Percentiles rank a stretch among this genome's conserved stretches.
Conservation (phyloP, 2,888 invertebrate species). For the Microplitis deprimator region DNA sequence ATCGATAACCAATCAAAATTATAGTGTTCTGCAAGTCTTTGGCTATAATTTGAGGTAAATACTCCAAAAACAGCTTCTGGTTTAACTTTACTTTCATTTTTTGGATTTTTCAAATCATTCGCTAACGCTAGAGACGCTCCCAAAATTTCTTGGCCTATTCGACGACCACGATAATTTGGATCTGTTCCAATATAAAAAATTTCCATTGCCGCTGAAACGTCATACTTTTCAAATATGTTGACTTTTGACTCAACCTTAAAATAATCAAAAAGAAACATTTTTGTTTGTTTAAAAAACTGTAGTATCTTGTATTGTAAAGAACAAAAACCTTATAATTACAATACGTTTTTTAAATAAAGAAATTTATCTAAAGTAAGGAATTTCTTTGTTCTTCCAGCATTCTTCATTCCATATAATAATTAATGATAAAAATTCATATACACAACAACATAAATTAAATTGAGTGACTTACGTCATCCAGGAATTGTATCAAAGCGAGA, state of each 20-base stretch:
- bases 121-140: slow-evolving; percentile 73
- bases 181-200: slow-evolving; percentile 79
- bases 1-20: slow-evolving; percentile 74
- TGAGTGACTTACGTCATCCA: slow-evolving; percentile 57
- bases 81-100: slow-evolving; percentile 58
- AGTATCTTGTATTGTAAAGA: no score
- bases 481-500: slow-evolving; percentile 58
- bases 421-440: background rate
- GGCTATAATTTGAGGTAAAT: slow-evolving; percentile 76
- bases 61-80: slow-evolving; percentile 75
- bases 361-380: background rate
- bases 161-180: slow-evolving; percentile 73
- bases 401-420: background rate
- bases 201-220: slow-evolving; percentile 77
- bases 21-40: slow-evolving; percentile 75
- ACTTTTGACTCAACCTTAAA: slow-evolving; percentile 58
- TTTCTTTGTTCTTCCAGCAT: background rate
- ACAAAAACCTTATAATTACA: no score
- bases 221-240: slow-evolving; percentile 75
- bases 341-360: slow-evolving; percentile 3
- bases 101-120: slow-evolving; percentile 22
- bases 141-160: slow-evolving; percentile 74
- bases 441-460: background rate
- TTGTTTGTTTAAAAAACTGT: no score
- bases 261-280: slow-evolving; percentile 13